Conservation (phyloP, 1,140 invertebrate species). For the Drosophila subpulchrella region DNA sequence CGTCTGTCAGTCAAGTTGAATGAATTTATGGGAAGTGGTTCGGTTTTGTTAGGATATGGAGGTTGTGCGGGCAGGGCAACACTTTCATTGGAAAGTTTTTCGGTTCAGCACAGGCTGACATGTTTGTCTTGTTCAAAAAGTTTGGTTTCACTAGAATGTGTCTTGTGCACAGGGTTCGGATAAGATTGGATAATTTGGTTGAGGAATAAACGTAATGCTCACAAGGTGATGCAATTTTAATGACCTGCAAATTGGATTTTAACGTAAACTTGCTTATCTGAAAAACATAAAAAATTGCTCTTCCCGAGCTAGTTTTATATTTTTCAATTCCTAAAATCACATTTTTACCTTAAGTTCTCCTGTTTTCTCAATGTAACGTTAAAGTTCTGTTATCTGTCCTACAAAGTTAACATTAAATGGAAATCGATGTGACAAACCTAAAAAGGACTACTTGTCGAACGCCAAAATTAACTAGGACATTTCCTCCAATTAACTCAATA, state of each 20-base stretch:
- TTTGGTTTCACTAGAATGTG: slow-evolving; percentile 39
- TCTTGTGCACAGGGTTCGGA: slow-evolving; percentile 18
- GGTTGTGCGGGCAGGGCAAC: slow-evolving; percentile 27
- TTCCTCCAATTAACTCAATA: no score
- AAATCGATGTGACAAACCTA: no score
- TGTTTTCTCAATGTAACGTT: background rate
- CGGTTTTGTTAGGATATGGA: background rate
- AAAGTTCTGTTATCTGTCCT: no score
- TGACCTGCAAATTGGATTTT: background rate
- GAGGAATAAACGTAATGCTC: slow-evolving; percentile 10
- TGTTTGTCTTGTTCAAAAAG: slow-evolving; percentile 49
- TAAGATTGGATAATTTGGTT: slow-evolving; percentile 41
- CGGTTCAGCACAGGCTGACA: slow-evolving; percentile 11
- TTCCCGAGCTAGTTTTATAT: no score
- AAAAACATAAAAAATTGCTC: no score
- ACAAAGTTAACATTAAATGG: no score
- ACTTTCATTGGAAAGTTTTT: slow-evolving; percentile 73
- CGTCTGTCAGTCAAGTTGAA: slow-evolving; percentile 69
- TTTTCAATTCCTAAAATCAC: no score
- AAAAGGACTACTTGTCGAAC: no score
- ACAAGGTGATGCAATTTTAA: slow-evolving; percentile 13
- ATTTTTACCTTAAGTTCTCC: no score
- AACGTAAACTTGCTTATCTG: background rate
- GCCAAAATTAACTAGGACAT: no score
- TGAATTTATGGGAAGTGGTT: slow-evolving; percentile 64